Evolutionary conservation across 2,797 vertebrate species (phyloP).

Genomic region (Acanthis flammea): DNA sequence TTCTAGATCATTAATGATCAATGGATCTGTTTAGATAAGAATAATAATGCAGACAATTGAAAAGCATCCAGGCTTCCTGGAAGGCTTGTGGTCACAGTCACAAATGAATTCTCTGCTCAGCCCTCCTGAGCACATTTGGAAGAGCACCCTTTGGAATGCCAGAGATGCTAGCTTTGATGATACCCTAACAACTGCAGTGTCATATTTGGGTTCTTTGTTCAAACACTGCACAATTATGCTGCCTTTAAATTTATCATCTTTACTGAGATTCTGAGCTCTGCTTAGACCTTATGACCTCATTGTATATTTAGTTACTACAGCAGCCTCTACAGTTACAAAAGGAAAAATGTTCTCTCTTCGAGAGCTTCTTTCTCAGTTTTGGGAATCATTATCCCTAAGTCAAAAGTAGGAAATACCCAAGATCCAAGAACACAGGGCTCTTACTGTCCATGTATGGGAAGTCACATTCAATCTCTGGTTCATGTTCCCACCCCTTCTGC

Average conservation of each 20-base stretch:
- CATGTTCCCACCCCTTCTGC: neutral
- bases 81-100: neutral
- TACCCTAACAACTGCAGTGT: neutral
- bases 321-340: neutral
- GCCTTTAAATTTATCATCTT: neutral
- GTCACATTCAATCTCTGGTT: neutral
- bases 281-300: neutral
- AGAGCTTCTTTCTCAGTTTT: neutral
- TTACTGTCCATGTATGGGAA: neutral
- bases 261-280: neutral
- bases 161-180: neutral
- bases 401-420: neutral
- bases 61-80: conserved; percentile 27
- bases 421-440: neutral
- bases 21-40: conserved; percentile 53
- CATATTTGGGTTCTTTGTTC: neutral
- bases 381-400: neutral
- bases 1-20: conserved; percentile 69
- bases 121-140: neutral
- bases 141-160: neutral
- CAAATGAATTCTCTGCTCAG: conserved; percentile 20
- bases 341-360: neutral
- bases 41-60: conserved; percentile 55
- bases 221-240: neutral
- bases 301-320: neutral